phyloP scores from a whole-genome alignment of 2,888 invertebrate species.

The Synanthedon tipuliformis region DNA sequence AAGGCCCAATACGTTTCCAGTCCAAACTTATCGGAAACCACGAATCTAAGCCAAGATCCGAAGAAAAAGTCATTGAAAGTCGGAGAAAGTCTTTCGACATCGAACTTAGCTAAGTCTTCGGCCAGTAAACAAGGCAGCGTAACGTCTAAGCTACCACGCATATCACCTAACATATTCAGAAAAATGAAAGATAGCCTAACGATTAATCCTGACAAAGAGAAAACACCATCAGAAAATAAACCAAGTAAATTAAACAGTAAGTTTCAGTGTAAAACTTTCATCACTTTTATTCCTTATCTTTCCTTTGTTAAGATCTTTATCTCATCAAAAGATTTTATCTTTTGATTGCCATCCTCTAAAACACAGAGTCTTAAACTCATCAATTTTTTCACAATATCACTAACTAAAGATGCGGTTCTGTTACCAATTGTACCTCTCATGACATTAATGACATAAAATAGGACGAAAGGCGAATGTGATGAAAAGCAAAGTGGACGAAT shows the following conservation, averaged over 20 bases:
- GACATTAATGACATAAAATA: too few species aligned
- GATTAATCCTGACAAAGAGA: constrained; percentile 21
- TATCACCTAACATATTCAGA: constrained; percentile 48
- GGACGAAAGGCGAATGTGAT: too few species aligned
- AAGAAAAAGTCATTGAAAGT: constrained; percentile 30
- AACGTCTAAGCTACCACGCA: constrained; percentile 29
- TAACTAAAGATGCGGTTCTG: too few species aligned
- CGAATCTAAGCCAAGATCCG: constrained; percentile 24
- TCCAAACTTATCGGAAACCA: constrained; percentile 41
- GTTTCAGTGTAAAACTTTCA: constrained; percentile 5
- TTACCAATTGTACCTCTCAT: too few species aligned
- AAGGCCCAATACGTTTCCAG: constrained; percentile 53
- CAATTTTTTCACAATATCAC: too few species aligned
- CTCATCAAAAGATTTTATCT: too few species aligned
- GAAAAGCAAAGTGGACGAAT: too few species aligned
- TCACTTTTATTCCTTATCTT: too few species aligned
- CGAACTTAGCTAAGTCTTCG: constrained; percentile 27
- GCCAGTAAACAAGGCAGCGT: constrained; percentile 27
- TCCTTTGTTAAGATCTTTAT: too few species aligned
- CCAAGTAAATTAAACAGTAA: constrained; percentile 39
- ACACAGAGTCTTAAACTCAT: too few species aligned
- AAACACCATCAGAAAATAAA: constrained; percentile 19
- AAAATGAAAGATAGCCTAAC: constrained; percentile 23
- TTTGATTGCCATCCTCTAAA: too few species aligned
- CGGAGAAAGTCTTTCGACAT: constrained; percentile 44